A percentile compares a stretch with the other conserved stretches of the same genome.
Conservation (phyloP, 2,113 vertebrate genomes). For the Laticauda laticaudata region DNA sequence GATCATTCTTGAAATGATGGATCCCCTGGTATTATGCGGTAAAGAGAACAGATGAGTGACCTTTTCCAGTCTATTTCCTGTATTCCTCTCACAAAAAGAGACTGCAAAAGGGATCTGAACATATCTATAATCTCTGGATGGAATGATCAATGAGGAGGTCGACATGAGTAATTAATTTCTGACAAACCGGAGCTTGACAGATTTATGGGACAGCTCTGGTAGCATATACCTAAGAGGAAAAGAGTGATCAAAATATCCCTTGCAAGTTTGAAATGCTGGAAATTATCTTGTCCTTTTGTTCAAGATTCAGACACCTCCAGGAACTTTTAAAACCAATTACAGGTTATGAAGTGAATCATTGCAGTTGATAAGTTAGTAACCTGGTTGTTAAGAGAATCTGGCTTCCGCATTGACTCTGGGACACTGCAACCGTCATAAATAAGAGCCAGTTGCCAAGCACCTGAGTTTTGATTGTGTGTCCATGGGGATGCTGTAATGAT, state of each 20-base stretch:
- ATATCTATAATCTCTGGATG: not conserved
- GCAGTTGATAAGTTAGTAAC: not conserved
- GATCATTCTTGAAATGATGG: not conserved
- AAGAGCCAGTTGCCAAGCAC: not conserved
- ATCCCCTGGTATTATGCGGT: not conserved
- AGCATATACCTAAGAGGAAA: not conserved
- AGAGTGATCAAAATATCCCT: not conserved
- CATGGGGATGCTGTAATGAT: not conserved
- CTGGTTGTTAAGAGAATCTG: not conserved
- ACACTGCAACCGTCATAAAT: not conserved
- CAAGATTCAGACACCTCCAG: not conserved
- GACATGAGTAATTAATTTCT: not conserved
- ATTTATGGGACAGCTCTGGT: not conserved
- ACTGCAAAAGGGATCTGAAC: not conserved
- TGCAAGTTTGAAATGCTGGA: too few species aligned
- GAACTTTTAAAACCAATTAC: not conserved
- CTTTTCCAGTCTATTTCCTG: not conserved
- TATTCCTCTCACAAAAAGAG: not conserved
- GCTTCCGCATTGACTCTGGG: not conserved
- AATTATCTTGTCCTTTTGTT: not conserved
- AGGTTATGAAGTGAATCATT: not conserved
- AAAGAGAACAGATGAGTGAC: not conserved
- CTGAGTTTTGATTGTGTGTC: not conserved
- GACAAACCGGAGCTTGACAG: not conserved
- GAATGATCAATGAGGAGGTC: not conserved